Percentiles rank a stretch among this genome's conserved stretches.
Conservation (phyloP, 2,113 vertebrate species). For the Lynx canadensis region DNA sequence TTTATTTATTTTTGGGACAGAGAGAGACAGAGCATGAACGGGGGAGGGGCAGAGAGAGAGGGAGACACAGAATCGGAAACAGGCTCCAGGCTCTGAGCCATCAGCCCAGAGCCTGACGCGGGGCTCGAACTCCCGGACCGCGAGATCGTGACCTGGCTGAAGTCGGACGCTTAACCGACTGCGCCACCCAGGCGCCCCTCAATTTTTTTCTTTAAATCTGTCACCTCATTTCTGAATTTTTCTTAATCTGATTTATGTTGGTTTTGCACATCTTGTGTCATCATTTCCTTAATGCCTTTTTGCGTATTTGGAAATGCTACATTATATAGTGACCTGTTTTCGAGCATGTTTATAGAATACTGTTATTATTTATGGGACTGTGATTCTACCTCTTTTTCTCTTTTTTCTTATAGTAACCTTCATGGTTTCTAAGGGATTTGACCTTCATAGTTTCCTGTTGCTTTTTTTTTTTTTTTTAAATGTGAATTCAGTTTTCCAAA, state of each 20-base stretch:
- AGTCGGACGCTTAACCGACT: too few relatives aligned
- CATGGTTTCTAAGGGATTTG: background rate
- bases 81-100: too few relatives aligned
- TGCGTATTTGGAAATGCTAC: background rate
- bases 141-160: too few relatives aligned
- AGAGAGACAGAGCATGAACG: too few relatives aligned
- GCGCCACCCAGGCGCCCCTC: too few relatives aligned
- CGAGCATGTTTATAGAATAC: background rate
- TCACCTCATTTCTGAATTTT: background rate
- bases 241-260: background rate
- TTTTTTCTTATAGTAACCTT: background rate
- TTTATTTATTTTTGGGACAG: too few relatives aligned
- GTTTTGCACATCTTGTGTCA: background rate
- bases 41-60: too few relatives aligned
- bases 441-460: background rate
- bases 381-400: background rate
- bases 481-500: background rate
- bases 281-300: background rate
- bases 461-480: background rate
- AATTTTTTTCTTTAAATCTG: background rate
- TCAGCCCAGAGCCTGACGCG: too few relatives aligned
- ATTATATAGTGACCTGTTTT: background rate
- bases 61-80: too few relatives aligned
- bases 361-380: background rate
- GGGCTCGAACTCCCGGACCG: too few relatives aligned